A percentile compares a stretch with the other conserved stretches of the same genome.
Conservation (phyloP, 53 echinoderm and acorn worm species). For the Crossaster papposus region DNA sequence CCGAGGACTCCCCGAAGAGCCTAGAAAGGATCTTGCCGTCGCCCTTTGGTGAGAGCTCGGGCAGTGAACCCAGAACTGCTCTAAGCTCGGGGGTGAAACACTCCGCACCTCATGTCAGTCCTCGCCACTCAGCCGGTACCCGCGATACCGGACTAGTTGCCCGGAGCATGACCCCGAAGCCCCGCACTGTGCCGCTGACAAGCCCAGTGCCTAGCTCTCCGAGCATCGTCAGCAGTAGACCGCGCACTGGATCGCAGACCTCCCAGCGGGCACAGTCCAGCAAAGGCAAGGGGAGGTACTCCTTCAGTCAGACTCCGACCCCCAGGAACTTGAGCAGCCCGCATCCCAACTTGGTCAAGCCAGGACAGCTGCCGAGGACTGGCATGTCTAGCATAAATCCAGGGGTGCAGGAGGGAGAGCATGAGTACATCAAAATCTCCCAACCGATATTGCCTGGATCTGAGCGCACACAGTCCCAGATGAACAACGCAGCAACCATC, state of each 20-base stretch:
- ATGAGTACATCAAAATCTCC: slow-evolving; percentile 90
- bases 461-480: slow-evolving; percentile 16
- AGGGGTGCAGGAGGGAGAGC: slow-evolving; percentile 73
- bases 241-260: slow-evolving; percentile 65
- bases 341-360: slow-evolving; percentile 72
- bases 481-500: slow-evolving; percentile 31
- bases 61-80: slow-evolving; percentile 11
- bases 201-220: slow-evolving; percentile 65
- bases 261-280: slow-evolving; percentile 81
- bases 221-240: slow-evolving; percentile 41
- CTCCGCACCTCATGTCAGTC: slow-evolving; percentile 19
- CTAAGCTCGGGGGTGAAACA: slow-evolving; percentile 18
- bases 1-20: slow-evolving; percentile 15
- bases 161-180: slow-evolving; percentile 34
- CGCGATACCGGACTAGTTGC: slow-evolving; percentile 18
- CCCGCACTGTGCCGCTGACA: slow-evolving; percentile 51
- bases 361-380: slow-evolving; percentile 79
- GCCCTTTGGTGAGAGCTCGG: background rate
- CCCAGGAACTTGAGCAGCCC: slow-evolving; percentile 75
- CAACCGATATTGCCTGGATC: slow-evolving; percentile 74
- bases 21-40: slow-evolving; percentile 9
- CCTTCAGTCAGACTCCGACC: slow-evolving; percentile 74
- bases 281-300: slow-evolving; percentile 66
- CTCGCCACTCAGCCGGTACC: slow-evolving; percentile 23
- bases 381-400: slow-evolving; percentile 87